Evolutionary conservation across 2,113 vertebrate species (phyloP), one percentile per base, ranked within the genome.

Genomic region (Tyto alba): DNA sequence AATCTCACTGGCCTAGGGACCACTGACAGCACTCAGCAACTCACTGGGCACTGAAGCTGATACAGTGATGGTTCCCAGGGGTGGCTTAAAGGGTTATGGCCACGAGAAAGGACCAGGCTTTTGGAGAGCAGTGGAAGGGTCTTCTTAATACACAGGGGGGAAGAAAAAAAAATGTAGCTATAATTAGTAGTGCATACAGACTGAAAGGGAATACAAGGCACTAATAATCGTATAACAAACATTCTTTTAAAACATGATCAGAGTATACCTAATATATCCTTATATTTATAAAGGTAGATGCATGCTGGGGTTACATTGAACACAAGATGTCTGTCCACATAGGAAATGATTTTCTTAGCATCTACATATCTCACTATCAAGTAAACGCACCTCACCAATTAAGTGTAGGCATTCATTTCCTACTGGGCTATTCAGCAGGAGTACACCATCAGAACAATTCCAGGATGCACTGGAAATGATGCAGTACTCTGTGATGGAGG

Each of bases 1-100:
- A 11, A 0, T 0, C 7, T 7, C 22, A 25, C 30, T 69, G 36
- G 34, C 18, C 7, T 7, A 50, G 29, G n/a, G 47, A 63, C 8
- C 5, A 2, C 36, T 55, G 52, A n/a, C 53, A 78, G n/a, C 60
- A 67, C 20, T 84, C 47, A 71, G 73, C 5, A 55, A 36, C 36
- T 68, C 5, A 0, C 52, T 87, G 71, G 17, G 25, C 60, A 68
- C 11, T 32, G 64, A 60, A 78, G 62, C 11, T 68, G 16, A 63
- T 32, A 84, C 38, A 43, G 20, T 40, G 52, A 62, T 32, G 16
- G 48, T 26, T 85, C 30, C 41, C 71, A 82, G 40, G n/a, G 47
- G 45, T 69, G 45, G 32, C n/a, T 75, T 55, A 74, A 74, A 71
- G 32, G 87, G 56, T 6, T 8, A 59, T 26, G 21, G 22, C n/a